Base-by-base conservation (phyloP, 1,140 invertebrate species). In the Orussus abietinus region DNA sequence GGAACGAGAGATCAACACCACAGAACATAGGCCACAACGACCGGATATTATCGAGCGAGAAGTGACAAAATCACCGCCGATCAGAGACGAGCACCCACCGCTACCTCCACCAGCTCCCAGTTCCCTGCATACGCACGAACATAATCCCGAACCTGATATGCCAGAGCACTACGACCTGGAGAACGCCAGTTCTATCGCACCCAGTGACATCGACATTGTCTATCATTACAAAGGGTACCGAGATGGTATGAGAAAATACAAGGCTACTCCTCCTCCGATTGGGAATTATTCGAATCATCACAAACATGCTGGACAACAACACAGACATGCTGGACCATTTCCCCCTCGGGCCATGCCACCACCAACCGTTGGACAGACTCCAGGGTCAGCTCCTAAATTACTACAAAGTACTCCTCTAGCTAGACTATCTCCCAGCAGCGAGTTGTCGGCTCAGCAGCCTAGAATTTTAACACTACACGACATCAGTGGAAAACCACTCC, bases 91-190 rank as follows among this genome's bases (percentile, higher is more conserved):
- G 45, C 85, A 88, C 59, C 80, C 81, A 1, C 80, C 82, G 0
- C 74, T 85, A 11, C 82, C 84, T 14, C 78, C 81, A 3, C 77
- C 80, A 1, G 76, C 77, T 13, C 82, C 79, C 60, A 77, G 68
- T 17, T 78, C 75, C 0, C 69, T 81, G 20, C 83, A 85, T 51
- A 77, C 78, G 0, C 83, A 86, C 38, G 75, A 78, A 12, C 82
- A 84, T 45, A 80, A 80, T 43, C 75, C 77, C 0, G 77, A 77
- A 42, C 84, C 86, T 1, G 92, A 96, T 64, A 80, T 88, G 49
- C 92, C 92, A 0, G 94, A 97, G 64, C 93, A 95, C 62, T 97
- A 98, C 59, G 94, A 98, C 66, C 72, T 98, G 37, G 94, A 98
- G 69, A 97, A 97, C 71, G 92, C 93, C 1, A 95, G 92, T 64